A percentile compares a stretch with the other conserved stretches of the same genome.
phyloP scores from a whole-genome alignment of 2,888 invertebrate genomes.

The Willowsia nigromaculata region DNA sequence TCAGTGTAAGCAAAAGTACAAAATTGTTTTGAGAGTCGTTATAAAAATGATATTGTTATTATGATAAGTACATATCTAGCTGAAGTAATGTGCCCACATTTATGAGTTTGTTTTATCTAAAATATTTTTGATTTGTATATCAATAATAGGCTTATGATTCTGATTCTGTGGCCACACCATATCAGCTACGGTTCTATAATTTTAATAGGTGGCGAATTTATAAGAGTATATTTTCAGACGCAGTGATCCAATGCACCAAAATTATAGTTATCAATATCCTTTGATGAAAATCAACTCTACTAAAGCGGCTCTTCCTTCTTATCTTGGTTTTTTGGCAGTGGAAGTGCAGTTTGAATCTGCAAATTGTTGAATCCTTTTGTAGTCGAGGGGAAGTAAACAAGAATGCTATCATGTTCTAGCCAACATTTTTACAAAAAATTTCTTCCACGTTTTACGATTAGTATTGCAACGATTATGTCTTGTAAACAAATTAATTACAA shows the following conservation, averaged over 20 bases:
- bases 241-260: conserved; percentile 59
- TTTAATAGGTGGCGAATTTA: conserved; percentile 28
- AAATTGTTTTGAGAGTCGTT: neutral
- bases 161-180: neutral
- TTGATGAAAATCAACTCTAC: conserved; percentile 10
- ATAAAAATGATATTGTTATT: neutral
- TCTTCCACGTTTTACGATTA: neutral
- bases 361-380: neutral
- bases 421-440: neutral
- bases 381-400: conserved; percentile 40
- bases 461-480: conserved; percentile 11
- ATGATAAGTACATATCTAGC: neutral
- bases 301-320: conserved; percentile 33
- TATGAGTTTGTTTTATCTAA: neutral
- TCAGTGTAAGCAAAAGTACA: neutral
- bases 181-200: conserved; percentile 13
- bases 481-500: conserved; percentile 53
- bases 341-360: neutral
- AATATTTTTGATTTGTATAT: neutral
- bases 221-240: neutral
- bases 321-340: conserved; percentile 4
- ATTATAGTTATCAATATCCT: conserved; percentile 64
- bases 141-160: neutral
- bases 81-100: neutral
- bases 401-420: neutral